phyloP scores from a whole-genome alignment of 2,113 vertebrate species.

The Irena cyanogastra region DNA sequence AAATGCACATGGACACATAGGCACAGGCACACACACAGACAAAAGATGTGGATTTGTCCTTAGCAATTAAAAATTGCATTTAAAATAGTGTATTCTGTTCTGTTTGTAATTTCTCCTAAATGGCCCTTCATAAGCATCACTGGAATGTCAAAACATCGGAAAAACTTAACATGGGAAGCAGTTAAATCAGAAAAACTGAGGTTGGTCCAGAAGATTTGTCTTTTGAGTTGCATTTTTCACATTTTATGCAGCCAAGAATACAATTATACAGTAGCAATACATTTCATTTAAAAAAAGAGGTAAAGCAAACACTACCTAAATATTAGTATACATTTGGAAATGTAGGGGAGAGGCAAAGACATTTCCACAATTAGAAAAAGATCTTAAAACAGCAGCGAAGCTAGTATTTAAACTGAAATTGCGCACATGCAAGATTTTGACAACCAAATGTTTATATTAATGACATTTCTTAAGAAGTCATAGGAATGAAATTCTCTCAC shows the following conservation, averaged over 20 bases:
- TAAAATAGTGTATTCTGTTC: neutral
- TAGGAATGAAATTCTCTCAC: neutral
- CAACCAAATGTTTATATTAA: neutral
- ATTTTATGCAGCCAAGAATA: neutral
- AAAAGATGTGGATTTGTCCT: neutral
- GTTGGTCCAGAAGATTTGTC: neutral
- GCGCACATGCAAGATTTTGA: neutral
- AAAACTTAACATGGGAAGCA: neutral
- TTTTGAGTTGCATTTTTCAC: neutral
- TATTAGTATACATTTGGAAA: neutral
- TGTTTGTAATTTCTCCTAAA: neutral
- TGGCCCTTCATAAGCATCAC: too few species aligned
- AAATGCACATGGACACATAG: rapidly evolving
- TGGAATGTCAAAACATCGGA: neutral
- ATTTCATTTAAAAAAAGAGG: neutral
- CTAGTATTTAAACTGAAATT: neutral
- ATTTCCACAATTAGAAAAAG: neutral
- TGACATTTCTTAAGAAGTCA: neutral
- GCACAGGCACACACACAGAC: rapidly evolving
- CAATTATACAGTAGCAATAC: neutral
- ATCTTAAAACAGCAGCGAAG: neutral
- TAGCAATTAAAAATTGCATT: neutral
- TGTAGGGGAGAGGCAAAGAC: neutral
- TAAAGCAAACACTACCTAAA: neutral
- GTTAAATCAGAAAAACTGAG: neutral